Conservation (phyloP, 2,888 invertebrate genomes). For the Diplolepis rosae region DNA sequence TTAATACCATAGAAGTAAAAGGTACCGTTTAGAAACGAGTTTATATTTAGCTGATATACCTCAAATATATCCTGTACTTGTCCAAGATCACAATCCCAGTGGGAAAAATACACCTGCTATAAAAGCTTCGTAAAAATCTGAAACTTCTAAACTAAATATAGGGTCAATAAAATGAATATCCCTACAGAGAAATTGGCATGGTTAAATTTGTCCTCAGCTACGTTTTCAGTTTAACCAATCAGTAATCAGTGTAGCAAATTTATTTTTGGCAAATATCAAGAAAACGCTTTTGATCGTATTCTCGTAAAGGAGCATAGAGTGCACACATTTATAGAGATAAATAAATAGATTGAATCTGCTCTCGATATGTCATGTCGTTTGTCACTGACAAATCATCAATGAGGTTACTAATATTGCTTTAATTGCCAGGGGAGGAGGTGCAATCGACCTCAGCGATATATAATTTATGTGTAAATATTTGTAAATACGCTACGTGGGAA, state of each 20-base stretch:
- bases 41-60: neutral
- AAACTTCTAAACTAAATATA: neutral
- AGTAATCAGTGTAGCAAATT: neutral
- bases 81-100: constrained; percentile 50
- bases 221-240: neutral
- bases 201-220: too few species aligned
- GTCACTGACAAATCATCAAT: constrained; percentile 43
- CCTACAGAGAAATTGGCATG: too few species aligned
- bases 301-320: neutral
- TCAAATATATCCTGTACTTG: constrained; percentile 9
- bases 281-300: too few species aligned
- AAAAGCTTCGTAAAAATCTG: constrained; percentile 34
- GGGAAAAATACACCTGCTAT: constrained; percentile 52
- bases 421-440: constrained; percentile 45
- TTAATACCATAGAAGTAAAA: neutral
- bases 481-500: constrained; percentile 61
- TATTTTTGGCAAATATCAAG: too few species aligned
- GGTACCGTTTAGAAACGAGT: neutral
- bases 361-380: constrained; percentile 34
- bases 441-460: constrained; percentile 50
- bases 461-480: constrained; percentile 65
- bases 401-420: constrained; percentile 36
- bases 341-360: constrained; percentile 12
- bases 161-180: neutral
- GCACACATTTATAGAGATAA: neutral